A percentile compares a stretch with the other conserved stretches of the same genome.
These are phyloP conservation scores for Syrphus vitripennis DNA, from an alignment of 2,888 invertebrate species.

Conservation along the genomic window DNA sequence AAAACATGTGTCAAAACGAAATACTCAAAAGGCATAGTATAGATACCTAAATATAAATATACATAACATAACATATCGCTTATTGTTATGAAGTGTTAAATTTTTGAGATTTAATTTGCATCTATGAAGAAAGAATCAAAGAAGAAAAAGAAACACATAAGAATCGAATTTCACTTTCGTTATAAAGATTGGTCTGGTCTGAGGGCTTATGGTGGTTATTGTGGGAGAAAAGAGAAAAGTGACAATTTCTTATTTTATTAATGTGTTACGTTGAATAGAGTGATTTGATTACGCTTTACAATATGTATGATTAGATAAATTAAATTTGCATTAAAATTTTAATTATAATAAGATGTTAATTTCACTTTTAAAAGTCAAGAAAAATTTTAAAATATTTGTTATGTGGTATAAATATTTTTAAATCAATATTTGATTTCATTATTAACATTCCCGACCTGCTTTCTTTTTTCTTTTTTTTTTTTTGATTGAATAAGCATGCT, in stretches of 20 bases:
- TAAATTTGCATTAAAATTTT: neutral
- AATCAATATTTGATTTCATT: neutral
- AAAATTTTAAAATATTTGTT: neutral
- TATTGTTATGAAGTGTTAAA: neutral
- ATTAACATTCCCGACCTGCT: neutral
- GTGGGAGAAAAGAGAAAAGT: conserved; percentile 55
- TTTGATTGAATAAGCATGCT: neutral
- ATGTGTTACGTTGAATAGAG: neutral
- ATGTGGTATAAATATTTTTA: neutral
- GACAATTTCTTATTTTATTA: neutral
- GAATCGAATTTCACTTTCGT: conserved; percentile 61
- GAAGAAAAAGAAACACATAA: neutral
- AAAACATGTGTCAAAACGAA: neutral
- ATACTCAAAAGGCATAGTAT: neutral
- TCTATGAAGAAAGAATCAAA: neutral
- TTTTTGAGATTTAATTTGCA: conserved; percentile 3
- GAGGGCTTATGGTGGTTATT: neutral
- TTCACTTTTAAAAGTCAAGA: neutral
- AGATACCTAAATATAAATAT: neutral
- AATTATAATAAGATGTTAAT: neutral
- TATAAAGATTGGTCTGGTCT: conserved; percentile 37
- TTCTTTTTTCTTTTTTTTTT: neutral
- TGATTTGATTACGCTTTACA: neutral
- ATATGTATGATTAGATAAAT: neutral
- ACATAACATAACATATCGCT: neutral